Evolutionary conservation across 2,888 invertebrate genomes (phyloP), one percentile per base, ranked within the genome.

Genomic region (Heterodera filipjevi): DNA sequence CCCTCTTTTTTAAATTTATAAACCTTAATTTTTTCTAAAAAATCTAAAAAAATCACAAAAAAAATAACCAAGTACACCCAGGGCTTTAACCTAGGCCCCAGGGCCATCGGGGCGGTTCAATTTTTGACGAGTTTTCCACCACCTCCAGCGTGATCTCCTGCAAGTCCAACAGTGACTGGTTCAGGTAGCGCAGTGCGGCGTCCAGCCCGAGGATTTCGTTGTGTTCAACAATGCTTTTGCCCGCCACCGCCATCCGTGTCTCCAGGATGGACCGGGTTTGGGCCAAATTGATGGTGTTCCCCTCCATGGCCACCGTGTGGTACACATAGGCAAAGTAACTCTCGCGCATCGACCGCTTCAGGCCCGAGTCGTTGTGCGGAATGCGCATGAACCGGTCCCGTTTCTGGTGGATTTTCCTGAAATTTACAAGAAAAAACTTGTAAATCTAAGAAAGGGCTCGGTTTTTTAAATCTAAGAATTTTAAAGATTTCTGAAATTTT

Each of bases 191-290:
- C 92, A 98, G 93, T 0, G 98, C 98, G 33, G 95, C 93, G 90
- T 98, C 96, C 89, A 98, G 91, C 71, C 91, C 91, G 68, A 97
- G 90, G 86, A 98, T 95, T 91, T 98, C 98, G 91, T 97, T 97
- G 89, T 98, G 98, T 89, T 98, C 98, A 85, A 95, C 93, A 74
- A 98, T 93, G 89, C 95, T 95, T 90, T 97, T 97, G 0, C 95
- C 94, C 0, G 93, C 94, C 87, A 94, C 90, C 10, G 92, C 92
- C 82, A 92, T 92, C 68, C 94, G 92, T 0, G 96, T 97, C 90
- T 98, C 97, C 33, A 98, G 92, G 81, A 98, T 86, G 5, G 86
- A 76, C 39, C 96, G 92, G 0, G 97, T 95, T 90, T 98, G 95
- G 33, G 94, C 93, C 66, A 98, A 91, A 3, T 95, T 94, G 93